Conservation (phyloP, 2,797 vertebrate genomes). For the Petrocephalus sullivani region DNA sequence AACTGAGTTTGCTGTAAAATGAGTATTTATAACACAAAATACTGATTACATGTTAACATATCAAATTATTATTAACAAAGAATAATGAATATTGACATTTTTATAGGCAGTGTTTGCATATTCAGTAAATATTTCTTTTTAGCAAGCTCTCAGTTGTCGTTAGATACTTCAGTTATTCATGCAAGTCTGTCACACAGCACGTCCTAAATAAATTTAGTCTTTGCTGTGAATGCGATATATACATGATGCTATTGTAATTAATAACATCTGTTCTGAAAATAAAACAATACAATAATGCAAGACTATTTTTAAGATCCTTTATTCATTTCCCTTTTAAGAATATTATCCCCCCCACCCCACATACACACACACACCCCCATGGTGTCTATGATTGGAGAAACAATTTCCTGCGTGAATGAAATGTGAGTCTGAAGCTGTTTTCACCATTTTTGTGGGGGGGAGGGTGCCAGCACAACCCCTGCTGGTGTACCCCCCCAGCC, state of each 20-base stretch:
- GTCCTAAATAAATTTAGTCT: not conserved
- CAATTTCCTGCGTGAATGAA: constrained; percentile 88
- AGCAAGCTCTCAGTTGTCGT: not conserved
- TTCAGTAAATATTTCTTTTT: not conserved
- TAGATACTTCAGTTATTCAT: not conserved
- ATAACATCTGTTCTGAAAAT: not conserved
- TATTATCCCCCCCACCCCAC: not conserved
- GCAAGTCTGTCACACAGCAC: not conserved
- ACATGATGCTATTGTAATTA: not conserved
- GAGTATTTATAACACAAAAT: not conserved
- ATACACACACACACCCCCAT: constrained; percentile 57
- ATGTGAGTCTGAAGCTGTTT: constrained; percentile 16
- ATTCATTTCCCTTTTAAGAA: constrained; percentile 1
- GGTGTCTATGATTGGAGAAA: constrained; percentile 88
- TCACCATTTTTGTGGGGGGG: constrained; percentile 40
- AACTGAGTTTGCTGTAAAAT: not conserved
- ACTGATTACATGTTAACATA: not conserved
- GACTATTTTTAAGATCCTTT: not conserved
- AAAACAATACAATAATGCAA: not conserved
- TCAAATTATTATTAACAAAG: not conserved
- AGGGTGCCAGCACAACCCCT: constrained; percentile 63
- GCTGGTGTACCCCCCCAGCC: constrained; percentile 62
- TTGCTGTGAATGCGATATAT: not conserved
- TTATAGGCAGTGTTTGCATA: not conserved
- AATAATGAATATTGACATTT: not conserved